A percentile compares a stretch with the other conserved stretches of the same genome.
phyloP scores from a whole-genome alignment of 30 jellyfish, hydroid and myxozoan species.

The Aurelia aurita complex sp. Pacific region DNA sequence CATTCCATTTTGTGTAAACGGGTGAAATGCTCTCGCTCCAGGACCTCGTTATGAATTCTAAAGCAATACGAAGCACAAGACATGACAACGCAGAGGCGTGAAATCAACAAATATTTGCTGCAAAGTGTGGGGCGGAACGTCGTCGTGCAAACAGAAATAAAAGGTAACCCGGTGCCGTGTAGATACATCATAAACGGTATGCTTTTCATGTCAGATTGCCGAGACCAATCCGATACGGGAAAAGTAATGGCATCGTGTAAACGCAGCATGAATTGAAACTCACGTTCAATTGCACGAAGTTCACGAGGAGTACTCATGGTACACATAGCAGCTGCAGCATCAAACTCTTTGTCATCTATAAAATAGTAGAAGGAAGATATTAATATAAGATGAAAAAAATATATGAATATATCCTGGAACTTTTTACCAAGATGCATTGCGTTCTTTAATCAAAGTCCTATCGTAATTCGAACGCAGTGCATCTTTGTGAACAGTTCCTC shows the following conservation, averaged over 20 bases:
- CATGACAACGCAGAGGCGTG: not conserved
- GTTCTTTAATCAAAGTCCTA: too few relatives aligned
- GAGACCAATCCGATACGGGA: constrained; percentile 1
- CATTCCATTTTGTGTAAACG: not conserved
- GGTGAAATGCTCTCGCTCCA: not conserved
- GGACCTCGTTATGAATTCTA: too few relatives aligned
- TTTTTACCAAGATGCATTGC: too few relatives aligned
- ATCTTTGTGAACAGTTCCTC: too few relatives aligned
- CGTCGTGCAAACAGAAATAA: not conserved
- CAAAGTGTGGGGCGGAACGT: not conserved
- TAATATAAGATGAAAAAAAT: not conserved
- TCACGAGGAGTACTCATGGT: constrained; percentile 89
- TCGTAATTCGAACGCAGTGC: too few relatives aligned
- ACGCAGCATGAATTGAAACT: not conserved
- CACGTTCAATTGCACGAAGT: constrained; percentile 78
- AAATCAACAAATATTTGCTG: not conserved
- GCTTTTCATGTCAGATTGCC: not conserved
- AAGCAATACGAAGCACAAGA: not conserved
- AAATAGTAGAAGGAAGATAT: too few relatives aligned
- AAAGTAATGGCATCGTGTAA: not conserved
- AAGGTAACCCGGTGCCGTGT: not conserved
- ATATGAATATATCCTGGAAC: too few relatives aligned
- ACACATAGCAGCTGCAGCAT: constrained; percentile 98
- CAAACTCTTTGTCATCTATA: constrained; percentile 90
- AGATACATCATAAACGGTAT: not conserved